phyloP scores from a whole-genome alignment of 2,888 invertebrate genomes.

The Ypsolopha sequella region DNA sequence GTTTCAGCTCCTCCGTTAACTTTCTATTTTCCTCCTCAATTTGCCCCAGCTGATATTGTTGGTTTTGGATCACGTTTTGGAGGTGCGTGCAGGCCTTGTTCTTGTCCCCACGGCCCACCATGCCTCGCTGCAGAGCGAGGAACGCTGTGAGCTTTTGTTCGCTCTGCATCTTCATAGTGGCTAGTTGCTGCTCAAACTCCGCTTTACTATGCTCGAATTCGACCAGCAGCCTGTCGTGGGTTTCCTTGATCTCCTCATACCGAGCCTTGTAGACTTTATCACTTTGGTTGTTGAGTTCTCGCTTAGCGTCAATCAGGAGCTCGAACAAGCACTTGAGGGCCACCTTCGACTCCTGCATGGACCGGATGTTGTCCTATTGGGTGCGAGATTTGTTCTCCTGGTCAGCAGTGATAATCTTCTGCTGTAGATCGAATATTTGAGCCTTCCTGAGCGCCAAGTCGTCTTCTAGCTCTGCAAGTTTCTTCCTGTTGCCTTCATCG shows the following conservation, averaged over 20 bases:
- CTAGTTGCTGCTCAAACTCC: conserved; percentile 65
- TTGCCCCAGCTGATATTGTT: conserved; percentile 45
- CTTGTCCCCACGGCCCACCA: conserved; percentile 35
- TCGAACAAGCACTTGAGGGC: conserved; percentile 78
- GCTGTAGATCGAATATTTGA: conserved; percentile 84
- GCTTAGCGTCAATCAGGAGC: conserved; percentile 61
- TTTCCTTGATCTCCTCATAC: conserved; percentile 64
- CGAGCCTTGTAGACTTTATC: conserved; percentile 53
- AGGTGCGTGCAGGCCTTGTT: conserved; percentile 49
- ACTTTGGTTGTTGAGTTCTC: conserved; percentile 58
- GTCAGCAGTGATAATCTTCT: conserved; percentile 85
- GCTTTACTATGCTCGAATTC: conserved; percentile 58
- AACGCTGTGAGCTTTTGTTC: conserved; percentile 68
- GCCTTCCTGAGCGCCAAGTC: conserved; percentile 75
- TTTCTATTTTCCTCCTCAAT: conserved; percentile 59
- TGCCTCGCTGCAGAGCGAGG: conserved; percentile 50
- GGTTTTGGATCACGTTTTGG: conserved; percentile 49
- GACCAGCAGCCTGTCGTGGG: conserved; percentile 49
- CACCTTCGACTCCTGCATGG: conserved; percentile 83
- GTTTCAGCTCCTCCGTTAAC: conserved; percentile 44
- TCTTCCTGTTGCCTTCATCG: conserved; percentile 33
- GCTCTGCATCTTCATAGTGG: conserved; percentile 67
- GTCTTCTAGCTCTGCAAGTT: conserved; percentile 54
- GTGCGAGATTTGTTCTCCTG: conserved; percentile 79
- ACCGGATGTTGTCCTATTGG: conserved; percentile 79